Evolutionary conservation across 1,140 invertebrate species (phyloP).

Genomic region (Neelides sp.): DNA sequence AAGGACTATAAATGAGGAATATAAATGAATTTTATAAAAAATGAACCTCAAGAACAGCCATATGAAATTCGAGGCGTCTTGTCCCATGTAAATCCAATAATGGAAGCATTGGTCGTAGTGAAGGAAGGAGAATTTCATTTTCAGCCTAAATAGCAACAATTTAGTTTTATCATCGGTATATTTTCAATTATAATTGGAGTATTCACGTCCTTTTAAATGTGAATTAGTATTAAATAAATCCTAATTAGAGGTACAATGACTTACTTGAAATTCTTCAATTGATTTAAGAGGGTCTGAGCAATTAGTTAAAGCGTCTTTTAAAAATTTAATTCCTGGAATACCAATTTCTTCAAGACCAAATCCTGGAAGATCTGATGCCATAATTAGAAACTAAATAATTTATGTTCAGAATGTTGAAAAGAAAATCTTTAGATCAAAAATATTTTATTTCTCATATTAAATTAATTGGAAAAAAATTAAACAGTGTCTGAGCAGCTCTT

Average conservation of each 20-base stretch:
- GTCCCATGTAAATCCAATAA: conserved; percentile 87
- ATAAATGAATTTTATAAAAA: not conserved
- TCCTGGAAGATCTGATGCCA: conserved; percentile 35
- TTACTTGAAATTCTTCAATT: conserved; percentile 91
- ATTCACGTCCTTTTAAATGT: not conserved
- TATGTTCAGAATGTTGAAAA: no score
- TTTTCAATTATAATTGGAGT: not conserved
- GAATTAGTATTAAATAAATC: not conserved
- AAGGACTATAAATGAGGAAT: not conserved
- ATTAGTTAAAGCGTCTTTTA: conserved; percentile 83
- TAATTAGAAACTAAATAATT: no score
- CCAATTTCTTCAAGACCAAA: conserved; percentile 72
- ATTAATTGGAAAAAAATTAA: no score
- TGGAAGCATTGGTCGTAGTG: conserved; percentile 81
- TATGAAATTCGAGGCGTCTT: conserved; percentile 81
- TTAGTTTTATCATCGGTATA: no score
- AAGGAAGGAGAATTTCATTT: conserved; percentile 87
- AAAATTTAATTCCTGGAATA: conserved; percentile 74
- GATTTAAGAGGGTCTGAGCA: conserved; percentile 91
- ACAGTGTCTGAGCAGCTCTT: no score
- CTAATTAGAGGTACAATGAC: conserved; percentile 1
- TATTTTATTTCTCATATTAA: no score
- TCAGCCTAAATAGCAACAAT: conserved; percentile 47
- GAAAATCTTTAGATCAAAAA: no score
- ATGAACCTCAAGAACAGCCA: conserved; percentile 69